Evolutionary conservation across 2,888 invertebrate genomes (phyloP).

Genomic region (Caenorhabditis imperialis): DNA sequence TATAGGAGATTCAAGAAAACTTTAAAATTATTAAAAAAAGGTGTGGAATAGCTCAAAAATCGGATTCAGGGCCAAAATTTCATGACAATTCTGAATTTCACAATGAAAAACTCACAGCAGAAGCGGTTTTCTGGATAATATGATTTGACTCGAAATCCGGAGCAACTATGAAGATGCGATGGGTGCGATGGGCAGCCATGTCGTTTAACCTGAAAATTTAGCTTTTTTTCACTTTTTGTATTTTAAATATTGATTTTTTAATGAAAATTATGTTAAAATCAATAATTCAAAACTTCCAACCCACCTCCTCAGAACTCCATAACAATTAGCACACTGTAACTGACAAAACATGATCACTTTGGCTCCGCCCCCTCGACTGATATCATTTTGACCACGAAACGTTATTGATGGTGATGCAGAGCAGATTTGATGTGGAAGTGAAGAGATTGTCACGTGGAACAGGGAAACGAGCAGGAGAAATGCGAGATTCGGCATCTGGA

Average conservation of each 20-base stretch:
- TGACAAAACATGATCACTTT: slow-evolving; percentile 30
- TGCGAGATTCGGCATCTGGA: background rate
- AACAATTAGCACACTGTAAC: slow-evolving; percentile 45
- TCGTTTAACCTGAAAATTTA: slow-evolving; percentile 33
- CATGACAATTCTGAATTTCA: too few species aligned
- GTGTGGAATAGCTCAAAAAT: too few species aligned
- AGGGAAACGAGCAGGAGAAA: background rate
- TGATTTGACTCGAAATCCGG: slow-evolving; percentile 56
- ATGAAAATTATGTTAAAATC: background rate
- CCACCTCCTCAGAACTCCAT: slow-evolving; percentile 37
- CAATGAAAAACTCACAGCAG: slow-evolving; percentile 39
- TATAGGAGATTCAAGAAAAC: too few species aligned
- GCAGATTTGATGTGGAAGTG: slow-evolving; percentile 13
- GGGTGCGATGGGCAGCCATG: slow-evolving; percentile 3
- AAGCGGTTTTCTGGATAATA: slow-evolving; percentile 32
- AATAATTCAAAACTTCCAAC: too few species aligned
- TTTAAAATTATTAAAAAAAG: too few species aligned
- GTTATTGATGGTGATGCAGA: slow-evolving; percentile 29
- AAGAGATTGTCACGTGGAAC: background rate
- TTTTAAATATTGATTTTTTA: slow-evolving; percentile 2
- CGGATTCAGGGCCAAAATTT: too few species aligned
- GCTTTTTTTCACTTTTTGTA: background rate
- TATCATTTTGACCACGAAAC: slow-evolving; percentile 28
- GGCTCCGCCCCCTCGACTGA: slow-evolving; percentile 13
- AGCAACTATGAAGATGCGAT: slow-evolving; percentile 42